These are phyloP conservation scores for Phrixothrix hirtus DNA, from an alignment of 2,888 invertebrate genomes.

Conservation along the genomic window DNA sequence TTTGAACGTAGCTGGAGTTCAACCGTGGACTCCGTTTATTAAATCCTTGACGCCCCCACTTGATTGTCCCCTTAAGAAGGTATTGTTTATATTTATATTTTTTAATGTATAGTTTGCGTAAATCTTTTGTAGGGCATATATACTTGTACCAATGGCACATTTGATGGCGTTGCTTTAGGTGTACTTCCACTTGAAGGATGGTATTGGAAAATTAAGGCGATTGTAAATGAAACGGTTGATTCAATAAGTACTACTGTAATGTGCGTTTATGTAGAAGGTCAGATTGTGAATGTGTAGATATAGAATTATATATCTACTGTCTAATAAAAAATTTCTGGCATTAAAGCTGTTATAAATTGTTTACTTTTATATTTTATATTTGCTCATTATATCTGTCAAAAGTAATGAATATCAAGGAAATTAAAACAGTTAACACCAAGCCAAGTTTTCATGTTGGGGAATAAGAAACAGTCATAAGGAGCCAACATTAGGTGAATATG, in stretches of 20 bases:
- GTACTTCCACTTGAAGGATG: constrained; percentile 40
- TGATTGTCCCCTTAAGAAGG: constrained; percentile 41
- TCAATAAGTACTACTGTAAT: constrained; percentile 25
- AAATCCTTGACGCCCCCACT: constrained; percentile 34
- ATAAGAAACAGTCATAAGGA: too few relatives aligned
- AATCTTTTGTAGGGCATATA: constrained; percentile 38
- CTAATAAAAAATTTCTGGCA: too few relatives aligned
- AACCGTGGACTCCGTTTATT: constrained; percentile 41
- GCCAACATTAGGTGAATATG: too few relatives aligned
- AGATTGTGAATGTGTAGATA: constrained; percentile 37
- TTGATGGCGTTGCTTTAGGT: constrained; percentile 40
- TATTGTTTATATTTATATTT: too few relatives aligned
- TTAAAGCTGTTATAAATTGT: too few relatives aligned
- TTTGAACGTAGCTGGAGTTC: constrained; percentile 33
- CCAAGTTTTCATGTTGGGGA: too few relatives aligned
- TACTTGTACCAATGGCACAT: constrained; percentile 39
- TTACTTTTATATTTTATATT: too few relatives aligned
- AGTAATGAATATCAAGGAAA: too few relatives aligned
- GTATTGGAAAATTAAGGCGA: constrained; percentile 42
- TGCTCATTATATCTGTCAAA: too few relatives aligned
- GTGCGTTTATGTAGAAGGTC: constrained; percentile 40
- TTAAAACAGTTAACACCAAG: too few relatives aligned
- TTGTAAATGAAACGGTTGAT: constrained; percentile 27
- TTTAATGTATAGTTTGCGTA: too few relatives aligned
- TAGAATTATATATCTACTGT: too few relatives aligned